These are phyloP conservation scores for Orchesellides sinensis DNA, from an alignment of 2,888 invertebrate genomes.

Conservation along the genomic window DNA sequence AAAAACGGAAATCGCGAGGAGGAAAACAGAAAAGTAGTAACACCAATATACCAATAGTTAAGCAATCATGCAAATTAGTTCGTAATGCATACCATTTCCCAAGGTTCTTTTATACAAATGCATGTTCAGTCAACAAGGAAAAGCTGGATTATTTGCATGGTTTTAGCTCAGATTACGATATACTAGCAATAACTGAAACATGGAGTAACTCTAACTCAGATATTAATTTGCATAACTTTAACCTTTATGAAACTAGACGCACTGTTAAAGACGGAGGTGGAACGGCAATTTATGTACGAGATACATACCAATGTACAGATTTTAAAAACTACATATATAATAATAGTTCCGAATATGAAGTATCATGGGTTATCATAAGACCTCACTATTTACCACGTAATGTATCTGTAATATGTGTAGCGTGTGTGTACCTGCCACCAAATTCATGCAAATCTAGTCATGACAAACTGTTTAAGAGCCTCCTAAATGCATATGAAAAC, in stretches of 20 bases:
- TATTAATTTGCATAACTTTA: neutral
- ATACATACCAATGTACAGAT: neutral
- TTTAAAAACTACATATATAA: slow-evolving; percentile 5
- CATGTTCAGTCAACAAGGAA: slow-evolving; percentile 11
- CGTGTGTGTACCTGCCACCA: slow-evolving; percentile 22
- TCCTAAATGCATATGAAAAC: neutral
- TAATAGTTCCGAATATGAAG: neutral
- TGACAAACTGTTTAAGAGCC: slow-evolving; percentile 5
- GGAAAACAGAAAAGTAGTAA: neutral
- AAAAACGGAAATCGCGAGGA: neutral
- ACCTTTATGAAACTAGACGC: neutral
- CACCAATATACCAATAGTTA: too few species aligned
- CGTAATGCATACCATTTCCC: slow-evolving; percentile 8
- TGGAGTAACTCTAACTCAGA: neutral
- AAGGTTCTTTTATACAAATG: slow-evolving; percentile 18
- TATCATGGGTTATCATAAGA: slow-evolving; percentile 3
- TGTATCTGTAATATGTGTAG: slow-evolving; percentile 9
- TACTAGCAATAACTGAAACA: slow-evolving; percentile 1
- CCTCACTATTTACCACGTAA: neutral
- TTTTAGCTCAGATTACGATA: neutral
- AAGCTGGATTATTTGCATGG: slow-evolving; percentile 5
- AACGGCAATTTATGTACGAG: neutral
- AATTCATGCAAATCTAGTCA: neutral
- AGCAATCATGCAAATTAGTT: neutral
- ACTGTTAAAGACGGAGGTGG: neutral